Evolutionary conservation across 2,113 vertebrate genomes (phyloP), one percentile per base, ranked within the genome.

Genomic region (Heterotis niloticus): DNA sequence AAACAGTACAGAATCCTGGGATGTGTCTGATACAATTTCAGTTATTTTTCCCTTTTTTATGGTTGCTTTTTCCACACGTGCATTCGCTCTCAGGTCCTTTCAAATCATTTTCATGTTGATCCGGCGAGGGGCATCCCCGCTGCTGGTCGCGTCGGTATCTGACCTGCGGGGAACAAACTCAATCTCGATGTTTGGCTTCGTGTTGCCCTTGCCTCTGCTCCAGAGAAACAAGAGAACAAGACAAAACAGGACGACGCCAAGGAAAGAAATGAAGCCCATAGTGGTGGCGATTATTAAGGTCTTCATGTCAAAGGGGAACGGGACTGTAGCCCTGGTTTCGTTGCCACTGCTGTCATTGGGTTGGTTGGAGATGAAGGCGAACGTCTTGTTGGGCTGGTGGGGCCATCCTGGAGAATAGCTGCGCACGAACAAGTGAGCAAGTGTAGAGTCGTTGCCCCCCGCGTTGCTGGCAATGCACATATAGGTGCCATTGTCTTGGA

Each of bases 81-180:
- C 5, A 20, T 20, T 23, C 20, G n/a, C 62, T 28, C 7, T 16
- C 24, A 17, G 14, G 57, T 74, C 71, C 60, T 81, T 88, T 96
- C 90, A 99, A 86, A 99, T 98, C 94, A 99, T 98, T 91, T 99
- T 99, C 97, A 99, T 99, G 88, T 98, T 98, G 93, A 99, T 98
- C 86, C 98, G 98, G 81, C 96, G 91, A 0, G 96, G 94, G 0
- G 94, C 93, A 0, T 98, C 96, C 0, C 93, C 91, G 0, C 95
- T 95, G 83, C 91, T 93, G 80, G 91, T 91, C 81, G 97, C 94
- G 83, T 96, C 95, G 0, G 92, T 92, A 0, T 99, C 98, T 0
- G 96, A 95, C 88, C 96, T 98, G 28, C 95, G 93, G 20, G 98
- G 97, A 87, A 98, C 96, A 0, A 98, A 99, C 86, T 99, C 98